Conservation (phyloP, 2,797 vertebrate species). For the Thunnus albacares region DNA sequence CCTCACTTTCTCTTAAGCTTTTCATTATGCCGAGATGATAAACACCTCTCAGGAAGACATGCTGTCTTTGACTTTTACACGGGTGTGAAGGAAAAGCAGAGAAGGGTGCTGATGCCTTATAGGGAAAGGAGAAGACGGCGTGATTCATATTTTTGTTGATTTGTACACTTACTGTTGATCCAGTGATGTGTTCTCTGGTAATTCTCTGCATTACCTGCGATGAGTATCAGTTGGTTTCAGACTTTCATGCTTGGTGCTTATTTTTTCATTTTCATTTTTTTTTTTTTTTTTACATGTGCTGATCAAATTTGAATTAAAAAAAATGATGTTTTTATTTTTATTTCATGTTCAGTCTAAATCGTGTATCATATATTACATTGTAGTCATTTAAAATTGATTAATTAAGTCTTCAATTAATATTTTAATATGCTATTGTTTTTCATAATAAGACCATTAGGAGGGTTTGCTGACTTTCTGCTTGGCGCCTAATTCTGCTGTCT, state of each 20-base stretch:
- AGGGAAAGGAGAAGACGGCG: conserved; percentile 34
- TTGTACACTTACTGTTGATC: conserved; percentile 40
- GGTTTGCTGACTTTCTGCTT: conserved; percentile 3
- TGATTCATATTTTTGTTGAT: conserved; percentile 54
- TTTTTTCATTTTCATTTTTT: neutral
- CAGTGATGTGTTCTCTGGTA: conserved; percentile 19
- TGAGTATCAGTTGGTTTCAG: conserved; percentile 25
- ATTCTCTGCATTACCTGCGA: conserved; percentile 18
- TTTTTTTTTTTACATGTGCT: neutral
- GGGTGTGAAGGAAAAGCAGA: conserved; percentile 56
- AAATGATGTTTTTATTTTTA: neutral
- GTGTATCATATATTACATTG: neutral
- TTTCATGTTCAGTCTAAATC: conserved; percentile 3
- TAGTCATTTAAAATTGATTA: neutral
- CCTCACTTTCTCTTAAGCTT: conserved; percentile 85
- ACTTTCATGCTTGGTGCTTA: neutral
- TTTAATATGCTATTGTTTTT: neutral
- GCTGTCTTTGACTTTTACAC: conserved; percentile 69
- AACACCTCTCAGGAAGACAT: conserved; percentile 74
- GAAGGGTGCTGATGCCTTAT: conserved; percentile 29
- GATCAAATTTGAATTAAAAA: neutral
- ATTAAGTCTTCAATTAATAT: neutral
- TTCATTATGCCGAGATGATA: conserved; percentile 83
- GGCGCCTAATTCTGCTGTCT: conserved; percentile 22
- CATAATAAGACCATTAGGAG: neutral